A percentile compares a stretch with the other conserved stretches of the same genome.
Evolutionary conservation across 2,797 vertebrate genomes (phyloP).

Genomic region (Lacerta agilis): DNA sequence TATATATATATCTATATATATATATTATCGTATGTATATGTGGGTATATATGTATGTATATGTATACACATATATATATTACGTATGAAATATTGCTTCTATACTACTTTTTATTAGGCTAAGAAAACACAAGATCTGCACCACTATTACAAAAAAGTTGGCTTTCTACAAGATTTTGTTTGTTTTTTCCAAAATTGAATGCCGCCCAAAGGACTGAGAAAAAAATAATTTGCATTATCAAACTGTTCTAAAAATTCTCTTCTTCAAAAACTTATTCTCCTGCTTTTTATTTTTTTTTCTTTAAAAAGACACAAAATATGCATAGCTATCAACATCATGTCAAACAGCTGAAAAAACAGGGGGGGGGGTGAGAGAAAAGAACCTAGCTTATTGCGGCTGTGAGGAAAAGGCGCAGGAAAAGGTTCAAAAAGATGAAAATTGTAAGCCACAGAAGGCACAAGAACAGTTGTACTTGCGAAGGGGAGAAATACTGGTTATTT

Average conservation of each 20-base stretch:
- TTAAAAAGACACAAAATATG: conserved; percentile 87
- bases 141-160: conserved; percentile 85
- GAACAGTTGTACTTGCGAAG: conserved; percentile 80
- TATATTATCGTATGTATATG: conserved; percentile 55
- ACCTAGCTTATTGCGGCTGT: conserved; percentile 84
- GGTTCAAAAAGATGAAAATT: conserved; percentile 77
- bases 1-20: conserved; percentile 67
- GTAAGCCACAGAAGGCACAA: conserved; percentile 86
- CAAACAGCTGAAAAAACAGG: conserved; percentile 74
- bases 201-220: conserved; percentile 84
- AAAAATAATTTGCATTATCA: conserved; percentile 88
- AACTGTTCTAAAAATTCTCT: conserved; percentile 88
- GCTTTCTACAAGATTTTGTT: conserved; percentile 82
- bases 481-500: conserved; percentile 78
- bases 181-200: conserved; percentile 79
- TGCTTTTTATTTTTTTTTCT: conserved; percentile 72
- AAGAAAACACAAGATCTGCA: conserved; percentile 85
- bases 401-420: conserved; percentile 66
- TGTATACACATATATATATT: conserved; percentile 73
- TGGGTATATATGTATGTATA: conserved; percentile 64
- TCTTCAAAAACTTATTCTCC: conserved; percentile 86
- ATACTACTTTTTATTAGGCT: conserved; percentile 85
- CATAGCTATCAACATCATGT: conserved; percentile 85
- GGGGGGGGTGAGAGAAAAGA: conserved; percentile 39
- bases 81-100: conserved; percentile 87